Conservation (phyloP, 1,140 invertebrate species). For the Drosophila fuyamai region DNA sequence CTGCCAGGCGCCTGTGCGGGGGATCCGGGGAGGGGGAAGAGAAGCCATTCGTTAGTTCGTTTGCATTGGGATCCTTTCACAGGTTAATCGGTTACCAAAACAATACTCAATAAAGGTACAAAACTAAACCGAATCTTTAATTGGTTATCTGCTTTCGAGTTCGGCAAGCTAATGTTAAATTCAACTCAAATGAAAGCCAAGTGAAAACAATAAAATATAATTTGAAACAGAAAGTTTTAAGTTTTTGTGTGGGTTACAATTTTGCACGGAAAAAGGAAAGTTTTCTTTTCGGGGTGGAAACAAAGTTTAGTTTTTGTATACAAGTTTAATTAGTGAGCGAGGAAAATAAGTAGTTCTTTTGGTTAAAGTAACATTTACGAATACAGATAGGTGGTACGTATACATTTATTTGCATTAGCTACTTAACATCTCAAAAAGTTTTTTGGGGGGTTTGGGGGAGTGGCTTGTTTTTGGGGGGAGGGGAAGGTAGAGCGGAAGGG, state of each 20-base stretch:
- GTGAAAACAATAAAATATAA: constrained; percentile 17
- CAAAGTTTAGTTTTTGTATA: constrained; percentile 24
- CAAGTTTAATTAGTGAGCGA: constrained; percentile 43
- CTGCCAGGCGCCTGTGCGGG: constrained; percentile 88
- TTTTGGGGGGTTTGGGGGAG: not conserved
- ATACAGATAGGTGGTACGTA: constrained; percentile 23
- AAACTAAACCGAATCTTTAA: constrained; percentile 38
- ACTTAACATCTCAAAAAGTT: constrained; percentile 33
- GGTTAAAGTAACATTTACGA: constrained; percentile 33
- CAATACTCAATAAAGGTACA: constrained; percentile 44
- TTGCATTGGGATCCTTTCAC: constrained; percentile 14
- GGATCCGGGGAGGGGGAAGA: constrained; percentile 26
- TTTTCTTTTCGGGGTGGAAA: constrained; percentile 30
- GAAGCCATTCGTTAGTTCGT: constrained; percentile 46
- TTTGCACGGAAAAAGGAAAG: constrained; percentile 41
- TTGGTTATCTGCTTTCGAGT: constrained; percentile 28
- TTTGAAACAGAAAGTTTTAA: constrained; percentile 1
- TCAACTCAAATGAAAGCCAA: constrained; percentile 44
- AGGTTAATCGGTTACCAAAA: constrained; percentile 53
- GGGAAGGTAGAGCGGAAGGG: not conserved
- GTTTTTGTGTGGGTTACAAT: constrained; percentile 45
- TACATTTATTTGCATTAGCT: constrained; percentile 36
- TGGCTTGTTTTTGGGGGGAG: not conserved
- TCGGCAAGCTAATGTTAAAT: constrained; percentile 29
- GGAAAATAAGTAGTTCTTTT: constrained; percentile 20